Evolutionary conservation across 35 echinoderm and acorn worm species (phyloP), one percentile per base, ranked within the genome.

Genomic region (Hemicentrotus pulcherrimus): DNA sequence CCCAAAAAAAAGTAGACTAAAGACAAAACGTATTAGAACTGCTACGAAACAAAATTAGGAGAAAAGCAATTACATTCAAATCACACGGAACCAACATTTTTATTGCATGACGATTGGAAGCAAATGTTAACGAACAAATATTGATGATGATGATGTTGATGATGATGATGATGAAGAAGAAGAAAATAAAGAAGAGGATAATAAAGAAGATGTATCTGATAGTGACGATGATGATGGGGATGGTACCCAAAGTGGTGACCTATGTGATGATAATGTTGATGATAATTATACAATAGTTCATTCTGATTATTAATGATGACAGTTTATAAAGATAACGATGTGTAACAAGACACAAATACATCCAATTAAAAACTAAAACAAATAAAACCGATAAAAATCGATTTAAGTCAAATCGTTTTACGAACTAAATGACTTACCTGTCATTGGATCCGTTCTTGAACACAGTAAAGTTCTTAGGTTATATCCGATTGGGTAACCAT

Each of bases 401-500:
- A 50, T 12, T 50, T 6, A 50, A 50, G 5, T 50, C 11, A 59
- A 59, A 59, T 59, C 52, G 2, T 59, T 59, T 3, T 41, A 41
- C 35, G 52, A 59, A 59, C 11, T 11, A 22, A 15, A 47, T 46
- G 28, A 94, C 94, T 46, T 45, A 99, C 98, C 98, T 99, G 98
- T 99, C 31, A 59, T 86, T 4, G 92, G 92, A 46, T 96, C 95
- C 45, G 89, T 95, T 18, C 95, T 87, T 31, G 86, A 96, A 91
- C 98, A 99, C 3, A 97, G 96, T 30, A 97, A 91, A 85, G 88
- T 96, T 52, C 94, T 71, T 4, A 99, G 95, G 32, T 95, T 96
- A 91, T 96, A 99, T 8, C 94, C 98, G 12, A 96, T 87, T 16
- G 98, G 98, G 47, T 94, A 95, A 48, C 90, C 98, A 91, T 99